phyloP scores from a whole-genome alignment of 2,797 vertebrate genomes.

The Heterohyrax brucei region DNA sequence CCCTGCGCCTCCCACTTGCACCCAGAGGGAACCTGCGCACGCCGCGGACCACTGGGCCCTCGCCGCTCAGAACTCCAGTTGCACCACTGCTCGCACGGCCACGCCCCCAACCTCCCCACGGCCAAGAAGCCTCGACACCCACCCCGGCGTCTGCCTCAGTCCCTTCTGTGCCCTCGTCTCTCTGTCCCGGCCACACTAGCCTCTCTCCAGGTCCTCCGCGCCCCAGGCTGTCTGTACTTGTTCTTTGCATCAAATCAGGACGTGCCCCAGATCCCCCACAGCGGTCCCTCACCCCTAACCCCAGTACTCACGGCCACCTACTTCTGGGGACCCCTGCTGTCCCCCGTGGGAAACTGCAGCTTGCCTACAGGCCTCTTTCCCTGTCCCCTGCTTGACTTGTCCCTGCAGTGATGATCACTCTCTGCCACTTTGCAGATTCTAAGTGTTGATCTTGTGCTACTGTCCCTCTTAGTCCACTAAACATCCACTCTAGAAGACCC shows the following conservation, averaged over 20 bases:
- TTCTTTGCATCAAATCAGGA: background rate
- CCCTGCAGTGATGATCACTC: background rate
- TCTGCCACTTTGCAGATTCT: background rate
- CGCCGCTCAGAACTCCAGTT: background rate
- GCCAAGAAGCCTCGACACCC: background rate
- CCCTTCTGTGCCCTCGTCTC: background rate
- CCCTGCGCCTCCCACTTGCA: background rate
- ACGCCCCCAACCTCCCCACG: background rate
- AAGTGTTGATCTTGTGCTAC: background rate
- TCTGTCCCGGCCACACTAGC: background rate
- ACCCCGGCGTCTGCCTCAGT: background rate
- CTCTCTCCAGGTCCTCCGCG: background rate
- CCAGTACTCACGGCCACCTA: background rate
- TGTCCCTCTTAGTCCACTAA: background rate
- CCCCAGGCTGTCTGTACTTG: background rate
- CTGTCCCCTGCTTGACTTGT: background rate
- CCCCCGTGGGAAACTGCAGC: background rate
- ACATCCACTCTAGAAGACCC: background rate
- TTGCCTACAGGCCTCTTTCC: too few species aligned
- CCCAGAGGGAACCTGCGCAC: background rate
- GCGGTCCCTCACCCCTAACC: background rate
- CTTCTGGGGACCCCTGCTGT: background rate
- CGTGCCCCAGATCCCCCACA: fast-evolving
- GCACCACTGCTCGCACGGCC: background rate
- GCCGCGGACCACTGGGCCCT: background rate